Percentiles rank a stretch among this genome's conserved stretches.
phyloP scores from a whole-genome alignment of 2,113 vertebrate species.

The Chascanopsetta lugubris region DNA sequence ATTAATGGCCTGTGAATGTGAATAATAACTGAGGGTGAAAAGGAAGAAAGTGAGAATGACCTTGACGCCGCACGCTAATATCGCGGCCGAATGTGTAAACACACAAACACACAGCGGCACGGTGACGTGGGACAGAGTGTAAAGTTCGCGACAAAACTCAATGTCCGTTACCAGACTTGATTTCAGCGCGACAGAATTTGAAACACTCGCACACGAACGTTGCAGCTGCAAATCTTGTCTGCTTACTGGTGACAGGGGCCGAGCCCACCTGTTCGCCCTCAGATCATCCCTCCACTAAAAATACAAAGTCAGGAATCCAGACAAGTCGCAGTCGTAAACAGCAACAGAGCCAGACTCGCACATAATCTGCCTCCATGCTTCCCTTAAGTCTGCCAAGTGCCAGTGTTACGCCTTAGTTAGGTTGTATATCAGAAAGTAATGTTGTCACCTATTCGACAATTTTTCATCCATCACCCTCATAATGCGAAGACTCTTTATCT shows the following conservation, averaged over 20 bases:
- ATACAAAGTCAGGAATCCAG: constrained; percentile 66
- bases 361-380: constrained; percentile 25
- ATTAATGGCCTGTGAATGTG: constrained; percentile 72
- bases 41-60: constrained; percentile 56
- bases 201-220: constrained; percentile 49
- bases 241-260: constrained; percentile 32
- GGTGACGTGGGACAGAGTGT: neutral
- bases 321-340: constrained; percentile 63
- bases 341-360: constrained; percentile 23
- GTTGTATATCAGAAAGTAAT: neutral
- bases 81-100: constrained; percentile 9
- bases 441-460: neutral
- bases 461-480: neutral
- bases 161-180: constrained; percentile 1
- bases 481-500: neutral
- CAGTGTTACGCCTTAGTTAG: constrained; percentile 25
- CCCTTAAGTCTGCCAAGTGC: constrained; percentile 36
- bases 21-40: constrained; percentile 54
- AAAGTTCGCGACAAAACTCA: constrained; percentile 9
- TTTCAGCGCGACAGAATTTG: constrained; percentile 28
- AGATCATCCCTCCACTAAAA: constrained; percentile 67
- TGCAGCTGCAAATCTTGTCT: constrained; percentile 29
- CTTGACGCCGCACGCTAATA: constrained; percentile 42
- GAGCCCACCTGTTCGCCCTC: constrained; percentile 68
- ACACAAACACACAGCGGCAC: constrained; percentile 22